Base-by-base conservation (phyloP, 2,888 invertebrate species). In the Tetragonisca angustula region DNA sequence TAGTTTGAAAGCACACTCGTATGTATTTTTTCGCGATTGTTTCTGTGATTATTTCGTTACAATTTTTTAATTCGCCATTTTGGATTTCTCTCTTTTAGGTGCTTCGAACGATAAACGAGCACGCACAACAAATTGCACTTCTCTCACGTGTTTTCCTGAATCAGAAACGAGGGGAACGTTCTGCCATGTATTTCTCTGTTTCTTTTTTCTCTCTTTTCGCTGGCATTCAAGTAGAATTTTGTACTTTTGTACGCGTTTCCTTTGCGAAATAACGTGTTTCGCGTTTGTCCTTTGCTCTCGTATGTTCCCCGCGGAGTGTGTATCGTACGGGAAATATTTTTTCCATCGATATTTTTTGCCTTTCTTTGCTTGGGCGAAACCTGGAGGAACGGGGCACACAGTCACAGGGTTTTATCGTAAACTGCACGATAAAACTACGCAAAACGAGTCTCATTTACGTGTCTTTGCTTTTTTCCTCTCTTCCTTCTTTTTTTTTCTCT, bases 321-420 rank as follows among this genome's bases (percentile, higher is more conserved):
- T 70, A 19, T 61, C 54, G 43, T 17, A 6, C 43, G 11, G 32
- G 19, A 24, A 36, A 4, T 3, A 5, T 56, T 21, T 69, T 61
- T 68, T 54, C 17, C 56, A 71, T 71, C 52, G 13, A 70, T n/a
- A 36, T 61, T 43, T 17, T 81, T 73, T 73, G 21, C 4, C 27
- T 68, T 68, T 56, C 24, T 69, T 54, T 56, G 54, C 52, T 75
- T 65, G 24, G 54, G 56, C 43, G 49, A 43, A 43, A 50, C 77
- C 24, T 74, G 62, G 82, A 78, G 73, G 65, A 71, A 84, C 32
- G 74, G 74, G 77, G 82, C 84, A 84, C 84, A 82, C 84, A 67
- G 61, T 82, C 77, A 56, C 52, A n/a, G 19, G 15, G 21, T 50
- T 21, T 17, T 17, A 17, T 54, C 49, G 54, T 36, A 50, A 59